Evolutionary conservation across 2,888 invertebrate genomes (phyloP), one percentile per base, ranked within the genome.

Genomic region (Pandemis heparana): DNA sequence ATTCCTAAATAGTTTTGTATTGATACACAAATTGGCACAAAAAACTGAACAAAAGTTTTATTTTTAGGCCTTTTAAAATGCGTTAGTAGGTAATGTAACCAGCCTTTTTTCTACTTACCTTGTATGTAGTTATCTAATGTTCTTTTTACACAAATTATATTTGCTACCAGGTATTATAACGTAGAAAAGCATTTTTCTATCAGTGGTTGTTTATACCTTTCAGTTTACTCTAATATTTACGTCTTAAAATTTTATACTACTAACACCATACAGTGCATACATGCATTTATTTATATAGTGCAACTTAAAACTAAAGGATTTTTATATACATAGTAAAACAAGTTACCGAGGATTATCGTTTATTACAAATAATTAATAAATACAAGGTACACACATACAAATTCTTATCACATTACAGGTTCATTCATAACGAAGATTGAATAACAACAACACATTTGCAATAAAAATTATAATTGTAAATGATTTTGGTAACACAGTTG

Each of bases 281-380:
- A 86, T 83, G 85, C 83, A 74, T 78, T 77, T 76, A 70, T 64
- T 53, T 53, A 70, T 65, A 65, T 53, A 76, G 84, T 82, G 82
- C 83, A 78, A 79, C 78, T 78, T 80, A 81, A 74, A 65, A 66
- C 70, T 76, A 78, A 73, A 66, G 71, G 62, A 51, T 12, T 56
- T 56, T 56, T 56, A 18, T 63, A 7, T 62, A 72, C 81, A 74
- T 82, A 93, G 92, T 92, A 88, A 94, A 94, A 94, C 91, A 91
- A 81, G 73, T 78, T 56, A 78, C 76, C 76, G 85, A 81, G 87
- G 87, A 77, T 89, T 85, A 87, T 75, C 78, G 78, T 94, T 94
- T 93, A 92, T 80, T 82, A 85, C n/a, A 70, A 82, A 84, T 86
- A 84, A 88, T 86, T 88, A 88, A 85, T 86, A 89, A 84, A 87